Evolutionary conservation across 1,140 invertebrate species (phyloP).

Genomic region (Vollenhovia emeryi): DNA sequence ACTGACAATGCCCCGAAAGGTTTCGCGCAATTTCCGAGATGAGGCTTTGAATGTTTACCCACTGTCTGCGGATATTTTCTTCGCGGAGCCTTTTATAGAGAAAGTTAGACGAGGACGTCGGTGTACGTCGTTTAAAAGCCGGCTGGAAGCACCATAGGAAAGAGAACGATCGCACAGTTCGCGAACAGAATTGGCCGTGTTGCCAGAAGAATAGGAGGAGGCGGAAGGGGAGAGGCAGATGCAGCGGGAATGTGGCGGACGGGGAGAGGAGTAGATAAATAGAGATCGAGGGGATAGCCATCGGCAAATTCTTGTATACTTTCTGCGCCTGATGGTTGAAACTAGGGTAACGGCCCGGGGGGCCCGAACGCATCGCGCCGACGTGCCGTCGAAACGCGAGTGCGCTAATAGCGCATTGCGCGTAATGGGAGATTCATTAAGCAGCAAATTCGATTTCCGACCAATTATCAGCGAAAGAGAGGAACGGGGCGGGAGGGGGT

Average conservation of each 20-base stretch:
- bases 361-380: background rate
- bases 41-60: conserved; percentile 44
- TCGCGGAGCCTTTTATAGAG: conserved; percentile 31
- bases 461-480: conserved; percentile 27
- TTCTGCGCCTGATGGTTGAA: background rate
- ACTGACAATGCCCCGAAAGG: background rate
- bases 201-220: background rate
- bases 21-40: conserved; percentile 50
- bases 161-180: background rate
- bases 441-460: conserved; percentile 43
- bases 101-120: background rate
- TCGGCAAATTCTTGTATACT: conserved; percentile 18
- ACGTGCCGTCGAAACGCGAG: conserved; percentile 2
- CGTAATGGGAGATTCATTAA: conserved; percentile 51
- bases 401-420: conserved; percentile 31
- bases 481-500: background rate
- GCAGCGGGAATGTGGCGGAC: background rate
- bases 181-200: background rate
- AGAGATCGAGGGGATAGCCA: background rate
- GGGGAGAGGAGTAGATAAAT: background rate
- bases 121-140: conserved; percentile 15
- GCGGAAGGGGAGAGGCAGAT: background rate
- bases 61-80: conserved; percentile 44
- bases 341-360: background rate
- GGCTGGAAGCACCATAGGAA: background rate